phyloP scores from a whole-genome alignment of 1,140 invertebrate species.

The Ptiloglossa arizonensis region DNA sequence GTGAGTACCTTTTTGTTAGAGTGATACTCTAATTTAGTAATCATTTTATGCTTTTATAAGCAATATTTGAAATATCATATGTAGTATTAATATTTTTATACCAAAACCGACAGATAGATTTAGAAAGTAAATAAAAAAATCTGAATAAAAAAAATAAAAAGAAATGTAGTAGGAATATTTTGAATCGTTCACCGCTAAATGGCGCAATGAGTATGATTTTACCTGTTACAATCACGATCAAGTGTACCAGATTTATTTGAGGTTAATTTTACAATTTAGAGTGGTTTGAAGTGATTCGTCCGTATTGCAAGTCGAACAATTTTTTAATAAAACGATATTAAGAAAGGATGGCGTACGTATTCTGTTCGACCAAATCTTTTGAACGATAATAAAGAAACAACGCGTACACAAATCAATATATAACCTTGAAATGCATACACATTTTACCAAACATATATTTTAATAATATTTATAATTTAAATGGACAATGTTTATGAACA shows the following conservation, averaged over 20 bases:
- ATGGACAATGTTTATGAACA: background rate
- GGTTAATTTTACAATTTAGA: background rate
- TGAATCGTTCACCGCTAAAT: no score
- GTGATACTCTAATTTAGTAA: no score
- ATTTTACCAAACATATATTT: constrained; percentile 33
- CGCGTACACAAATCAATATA: background rate
- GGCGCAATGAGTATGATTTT: no score
- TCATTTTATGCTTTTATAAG: no score
- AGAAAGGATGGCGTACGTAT: constrained; percentile 42
- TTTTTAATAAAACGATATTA: background rate
- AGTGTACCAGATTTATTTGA: background rate
- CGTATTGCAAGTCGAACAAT: background rate
- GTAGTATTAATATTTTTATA: no score
- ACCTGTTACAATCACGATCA: no score
- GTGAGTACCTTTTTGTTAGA: no score
- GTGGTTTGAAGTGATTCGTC: background rate
- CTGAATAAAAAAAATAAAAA: no score
- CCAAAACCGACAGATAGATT: no score
- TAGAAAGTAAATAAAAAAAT: no score
- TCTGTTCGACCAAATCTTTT: background rate
- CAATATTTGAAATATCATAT: no score
- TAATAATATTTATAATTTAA: background rate
- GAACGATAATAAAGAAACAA: background rate
- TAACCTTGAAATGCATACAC: background rate
- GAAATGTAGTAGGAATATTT: no score